phyloP scores from a whole-genome alignment of 2,113 vertebrate species.

The Forbesichthys papilliferus region DNA sequence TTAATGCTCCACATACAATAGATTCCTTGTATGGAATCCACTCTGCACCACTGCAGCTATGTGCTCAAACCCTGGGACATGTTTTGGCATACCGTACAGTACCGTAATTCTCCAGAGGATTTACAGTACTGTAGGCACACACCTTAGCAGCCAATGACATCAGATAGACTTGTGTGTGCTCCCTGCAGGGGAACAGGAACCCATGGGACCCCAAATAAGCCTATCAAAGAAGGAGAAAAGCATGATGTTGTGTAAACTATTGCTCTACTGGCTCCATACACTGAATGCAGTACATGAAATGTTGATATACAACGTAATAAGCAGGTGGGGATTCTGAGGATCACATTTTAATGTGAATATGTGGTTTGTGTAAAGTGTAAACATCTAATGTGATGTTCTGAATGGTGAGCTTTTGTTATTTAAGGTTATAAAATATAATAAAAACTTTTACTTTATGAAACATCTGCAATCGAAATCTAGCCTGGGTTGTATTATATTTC shows the following conservation, averaged over 20 bases:
- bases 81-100: conserved; percentile 35
- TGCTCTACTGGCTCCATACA: conserved; percentile 3
- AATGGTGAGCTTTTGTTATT: too few relatives aligned
- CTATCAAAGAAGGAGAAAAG: background rate
- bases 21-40: conserved; percentile 34
- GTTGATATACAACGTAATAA: too few relatives aligned
- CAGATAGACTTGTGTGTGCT: conserved; percentile 50
- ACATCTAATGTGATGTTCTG: background rate
- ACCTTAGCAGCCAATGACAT: conserved; percentile 46
- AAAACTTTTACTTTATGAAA: too few relatives aligned
- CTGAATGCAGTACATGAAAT: too few relatives aligned
- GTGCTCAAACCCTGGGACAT: conserved; percentile 48
- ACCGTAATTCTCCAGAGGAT: conserved; percentile 41
- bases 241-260: conserved; percentile 8
- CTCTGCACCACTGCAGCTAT: conserved; percentile 18
- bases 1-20: conserved; percentile 24
- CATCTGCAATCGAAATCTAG: too few relatives aligned
- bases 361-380: background rate
- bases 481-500: too few relatives aligned
- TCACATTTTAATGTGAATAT: background rate
- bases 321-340: too few relatives aligned
- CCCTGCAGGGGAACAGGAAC: conserved; percentile 34
- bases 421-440: too few relatives aligned
- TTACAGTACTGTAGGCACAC: conserved; percentile 41
- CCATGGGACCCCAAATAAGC: conserved; percentile 36